Conservation (phyloP, 2,888 invertebrate species). For the Lasioglossum pauxillum region DNA sequence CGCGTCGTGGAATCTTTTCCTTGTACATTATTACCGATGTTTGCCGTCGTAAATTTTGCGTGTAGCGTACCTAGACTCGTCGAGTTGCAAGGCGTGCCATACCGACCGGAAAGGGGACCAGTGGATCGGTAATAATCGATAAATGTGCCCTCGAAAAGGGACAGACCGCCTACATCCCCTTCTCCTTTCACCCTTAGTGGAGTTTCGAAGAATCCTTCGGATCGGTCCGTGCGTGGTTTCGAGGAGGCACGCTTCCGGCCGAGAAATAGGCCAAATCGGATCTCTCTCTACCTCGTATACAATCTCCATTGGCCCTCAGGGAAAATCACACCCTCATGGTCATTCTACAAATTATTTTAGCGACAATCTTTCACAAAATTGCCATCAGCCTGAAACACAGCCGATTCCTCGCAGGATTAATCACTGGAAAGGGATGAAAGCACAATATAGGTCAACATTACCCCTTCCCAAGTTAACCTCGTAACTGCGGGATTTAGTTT, state of each 20-base stretch:
- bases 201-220: conserved; percentile 53
- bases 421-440: background rate
- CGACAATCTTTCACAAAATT: background rate
- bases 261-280: conserved; percentile 26
- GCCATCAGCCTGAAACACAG: too few species aligned
- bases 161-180: conserved; percentile 10
- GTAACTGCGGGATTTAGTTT: too few species aligned
- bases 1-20: conserved; percentile 20
- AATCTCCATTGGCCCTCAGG: background rate
- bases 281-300: background rate
- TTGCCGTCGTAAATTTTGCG: conserved; percentile 67
- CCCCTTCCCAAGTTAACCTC: background rate
- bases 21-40: conserved; percentile 44
- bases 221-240: conserved; percentile 42
- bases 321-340: background rate
- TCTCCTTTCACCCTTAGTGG: conserved; percentile 30
- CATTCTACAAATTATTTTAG: background rate
- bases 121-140: conserved; percentile 82
- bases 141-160: conserved; percentile 75
- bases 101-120: conserved; percentile 76
- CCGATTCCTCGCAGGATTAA: background rate
- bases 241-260: conserved; percentile 26
- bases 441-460: background rate
- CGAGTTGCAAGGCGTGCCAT: conserved; percentile 56
- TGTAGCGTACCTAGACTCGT: conserved; percentile 44